A percentile compares a stretch with the other conserved stretches of the same genome.
phyloP scores from a whole-genome alignment of 2,888 invertebrate genomes.

The Aleiodes alternator region DNA sequence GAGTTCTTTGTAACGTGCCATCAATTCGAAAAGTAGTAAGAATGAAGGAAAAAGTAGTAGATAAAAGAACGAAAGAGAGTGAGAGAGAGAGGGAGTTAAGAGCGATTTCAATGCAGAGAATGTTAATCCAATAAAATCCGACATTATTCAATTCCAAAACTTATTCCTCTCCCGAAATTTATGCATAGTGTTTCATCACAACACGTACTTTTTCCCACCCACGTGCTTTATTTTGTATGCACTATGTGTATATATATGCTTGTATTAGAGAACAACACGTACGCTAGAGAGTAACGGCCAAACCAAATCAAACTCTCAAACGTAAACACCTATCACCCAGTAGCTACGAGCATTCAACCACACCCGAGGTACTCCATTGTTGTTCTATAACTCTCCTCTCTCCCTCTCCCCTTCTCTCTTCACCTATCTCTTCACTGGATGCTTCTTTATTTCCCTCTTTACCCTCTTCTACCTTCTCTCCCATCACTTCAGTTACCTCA shows the following conservation, averaged over 20 bases:
- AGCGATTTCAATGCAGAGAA: not conserved
- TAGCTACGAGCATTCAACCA: slow-evolving; percentile 18
- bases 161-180: not conserved
- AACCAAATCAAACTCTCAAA: slow-evolving; percentile 19
- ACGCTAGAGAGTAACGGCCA: not conserved
- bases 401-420: not conserved
- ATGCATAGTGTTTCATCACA: not conserved
- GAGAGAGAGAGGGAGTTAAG: not conserved
- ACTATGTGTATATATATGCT: not conserved
- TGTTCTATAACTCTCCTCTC: no score
- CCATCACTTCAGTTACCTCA: slow-evolving; percentile 24
- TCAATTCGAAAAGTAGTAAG: slow-evolving; percentile 1
- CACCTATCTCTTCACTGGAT: not conserved
- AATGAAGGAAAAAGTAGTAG: not conserved
- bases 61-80: not conserved
- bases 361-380: slow-evolving; percentile 19
- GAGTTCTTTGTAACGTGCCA: not conserved
- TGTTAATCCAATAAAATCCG: not conserved
- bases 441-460: not conserved
- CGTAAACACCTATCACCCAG: slow-evolving; percentile 15
- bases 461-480: not conserved
- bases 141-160: not conserved
- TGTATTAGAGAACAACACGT: not conserved
- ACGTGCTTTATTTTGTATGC: slow-evolving; percentile 8
- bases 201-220: not conserved